A percentile compares a stretch with the other conserved stretches of the same genome.
Evolutionary conservation across 2,113 vertebrate genomes (phyloP).

Genomic region (Pelecanoides urinatrix): DNA sequence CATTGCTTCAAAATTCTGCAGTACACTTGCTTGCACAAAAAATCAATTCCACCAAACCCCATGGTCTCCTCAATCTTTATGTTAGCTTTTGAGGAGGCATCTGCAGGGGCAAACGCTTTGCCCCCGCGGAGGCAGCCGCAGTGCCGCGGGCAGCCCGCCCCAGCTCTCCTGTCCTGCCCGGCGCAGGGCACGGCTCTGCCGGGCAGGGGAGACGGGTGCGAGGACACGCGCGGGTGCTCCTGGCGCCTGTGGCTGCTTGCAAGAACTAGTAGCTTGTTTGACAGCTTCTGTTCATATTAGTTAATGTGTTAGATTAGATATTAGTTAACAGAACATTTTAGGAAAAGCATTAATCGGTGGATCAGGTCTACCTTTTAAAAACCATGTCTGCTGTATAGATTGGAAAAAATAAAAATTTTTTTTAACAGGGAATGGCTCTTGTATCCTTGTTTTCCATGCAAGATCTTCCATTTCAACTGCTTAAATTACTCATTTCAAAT

Average conservation of each 20-base stretch:
- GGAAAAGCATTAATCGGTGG: neutral
- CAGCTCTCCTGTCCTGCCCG: neutral
- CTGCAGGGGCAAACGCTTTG: neutral
- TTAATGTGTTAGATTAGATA: neutral
- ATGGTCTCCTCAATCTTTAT: neutral
- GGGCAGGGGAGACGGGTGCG: neutral
- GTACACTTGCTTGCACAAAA: neutral
- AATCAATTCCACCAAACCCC: neutral
- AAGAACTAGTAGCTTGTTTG: neutral
- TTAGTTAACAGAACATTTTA: neutral
- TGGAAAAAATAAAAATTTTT: neutral
- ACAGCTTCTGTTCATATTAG: neutral
- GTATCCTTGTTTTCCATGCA: neutral
- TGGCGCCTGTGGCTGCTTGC: neutral
- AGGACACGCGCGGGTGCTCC: neutral
- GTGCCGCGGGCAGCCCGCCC: neutral
- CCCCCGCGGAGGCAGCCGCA: accelerated
- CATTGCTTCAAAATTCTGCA: neutral
- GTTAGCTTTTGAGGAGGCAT: neutral
- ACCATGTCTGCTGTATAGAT: neutral
- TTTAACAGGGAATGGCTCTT: neutral
- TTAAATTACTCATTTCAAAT: neutral
- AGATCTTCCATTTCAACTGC: neutral
- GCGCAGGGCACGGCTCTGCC: neutral
- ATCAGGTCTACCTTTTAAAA: neutral